These are phyloP conservation scores for Ctenochaetus hawaiiensis DNA, from an alignment of 2,797 vertebrate genomes.

Conservation along the genomic window DNA sequence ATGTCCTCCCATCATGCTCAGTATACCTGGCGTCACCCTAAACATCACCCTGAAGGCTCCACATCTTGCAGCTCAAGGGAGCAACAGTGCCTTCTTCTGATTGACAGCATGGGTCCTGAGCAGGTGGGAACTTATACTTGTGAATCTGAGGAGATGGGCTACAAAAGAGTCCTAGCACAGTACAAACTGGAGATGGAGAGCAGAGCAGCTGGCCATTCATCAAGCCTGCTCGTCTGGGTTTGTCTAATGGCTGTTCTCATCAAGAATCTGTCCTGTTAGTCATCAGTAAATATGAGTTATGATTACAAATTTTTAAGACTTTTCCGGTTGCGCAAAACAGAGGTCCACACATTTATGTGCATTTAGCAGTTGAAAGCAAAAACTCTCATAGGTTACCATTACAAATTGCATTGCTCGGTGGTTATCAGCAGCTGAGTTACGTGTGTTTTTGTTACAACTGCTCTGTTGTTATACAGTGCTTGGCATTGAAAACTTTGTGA, in stretches of 20 bases:
- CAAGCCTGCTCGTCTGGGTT: constrained; percentile 19
- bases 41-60: accelerated
- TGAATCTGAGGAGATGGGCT: constrained; percentile 65
- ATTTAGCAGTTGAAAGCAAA: too few relatives aligned
- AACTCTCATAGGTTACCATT: too few relatives aligned
- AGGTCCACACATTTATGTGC: too few relatives aligned
- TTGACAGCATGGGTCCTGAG: constrained; percentile 58
- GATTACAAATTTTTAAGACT: too few relatives aligned
- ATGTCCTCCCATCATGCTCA: constrained; percentile 72
- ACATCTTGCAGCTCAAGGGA: neutral
- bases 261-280: constrained; percentile 25
- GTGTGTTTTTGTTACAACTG: neutral
- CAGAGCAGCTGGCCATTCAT: neutral
- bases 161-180: constrained; percentile 17
- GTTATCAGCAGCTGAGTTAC: too few relatives aligned
- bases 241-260: constrained; percentile 50
- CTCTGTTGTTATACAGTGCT: neutral
- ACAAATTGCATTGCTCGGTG: too few relatives aligned
- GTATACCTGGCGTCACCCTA: constrained; percentile 68
- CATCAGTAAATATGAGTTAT: neutral
- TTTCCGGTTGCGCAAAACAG: too few relatives aligned
- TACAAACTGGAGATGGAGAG: constrained; percentile 33
- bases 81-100: constrained; percentile 66
- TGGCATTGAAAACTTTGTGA: too few relatives aligned
- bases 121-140: constrained; percentile 70